These are phyloP conservation scores for Hermetia illucens DNA, from an alignment of 1,140 invertebrate genomes.

Conservation along the genomic window DNA sequence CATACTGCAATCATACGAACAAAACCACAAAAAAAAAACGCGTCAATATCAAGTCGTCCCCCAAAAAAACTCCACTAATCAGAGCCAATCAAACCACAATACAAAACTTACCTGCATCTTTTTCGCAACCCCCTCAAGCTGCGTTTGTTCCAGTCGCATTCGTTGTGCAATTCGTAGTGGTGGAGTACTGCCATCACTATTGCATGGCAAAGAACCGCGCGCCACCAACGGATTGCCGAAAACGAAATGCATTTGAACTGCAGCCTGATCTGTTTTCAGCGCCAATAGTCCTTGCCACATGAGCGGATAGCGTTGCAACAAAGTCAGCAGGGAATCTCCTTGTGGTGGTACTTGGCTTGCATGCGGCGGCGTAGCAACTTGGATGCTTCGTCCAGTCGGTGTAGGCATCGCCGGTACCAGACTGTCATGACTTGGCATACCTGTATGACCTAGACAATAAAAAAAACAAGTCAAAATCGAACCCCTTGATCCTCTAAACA, in stretches of 20 bases:
- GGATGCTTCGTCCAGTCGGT: conserved; percentile 35
- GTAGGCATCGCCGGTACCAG: conserved; percentile 8
- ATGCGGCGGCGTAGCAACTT: conserved; percentile 52
- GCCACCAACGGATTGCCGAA: conserved; percentile 83
- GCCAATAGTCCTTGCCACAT: conserved; percentile 94
- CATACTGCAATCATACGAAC: conserved; percentile 46
- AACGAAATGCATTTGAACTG: conserved; percentile 96
- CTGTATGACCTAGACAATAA: conserved; percentile 6
- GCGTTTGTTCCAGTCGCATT: conserved; percentile 87
- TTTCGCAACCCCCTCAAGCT: conserved; percentile 86
- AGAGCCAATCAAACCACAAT: background rate
- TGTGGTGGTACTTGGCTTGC: conserved; percentile 58
- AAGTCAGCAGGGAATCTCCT: conserved; percentile 61
- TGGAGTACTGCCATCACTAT: conserved; percentile 64
- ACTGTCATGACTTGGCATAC: conserved; percentile 8
- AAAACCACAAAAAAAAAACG: conserved; percentile 2
- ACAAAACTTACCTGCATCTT: conserved; percentile 76
- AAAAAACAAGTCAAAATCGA: background rate
- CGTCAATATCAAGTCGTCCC: background rate
- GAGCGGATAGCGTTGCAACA: conserved; percentile 76
- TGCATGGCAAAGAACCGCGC: conserved; percentile 62
- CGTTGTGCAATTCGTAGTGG: conserved; percentile 85
- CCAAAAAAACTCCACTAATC: too few species aligned
- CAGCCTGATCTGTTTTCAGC: conserved; percentile 89
- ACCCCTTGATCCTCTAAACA: background rate